Percentiles rank a stretch among this genome's conserved stretches.
Conservation (phyloP, 2,888 invertebrate genomes). For the Volucella inflata region DNA sequence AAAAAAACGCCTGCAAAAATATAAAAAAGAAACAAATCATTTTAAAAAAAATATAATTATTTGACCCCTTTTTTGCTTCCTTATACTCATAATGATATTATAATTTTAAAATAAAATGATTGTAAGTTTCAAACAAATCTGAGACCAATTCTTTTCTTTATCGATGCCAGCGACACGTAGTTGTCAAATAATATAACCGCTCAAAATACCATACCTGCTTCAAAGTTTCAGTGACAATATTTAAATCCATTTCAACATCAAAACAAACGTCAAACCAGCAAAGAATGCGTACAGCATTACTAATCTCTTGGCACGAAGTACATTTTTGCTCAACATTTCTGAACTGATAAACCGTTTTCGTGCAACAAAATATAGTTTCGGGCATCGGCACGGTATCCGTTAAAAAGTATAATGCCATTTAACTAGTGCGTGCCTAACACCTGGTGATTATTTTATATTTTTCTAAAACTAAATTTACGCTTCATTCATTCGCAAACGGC, state of each 20-base stretch:
- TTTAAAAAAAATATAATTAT: no score
- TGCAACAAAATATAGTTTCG: slow-evolving; percentile 18
- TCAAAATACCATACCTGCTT: slow-evolving; percentile 33
- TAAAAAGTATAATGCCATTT: slow-evolving; percentile 17
- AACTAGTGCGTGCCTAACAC: slow-evolving; percentile 33
- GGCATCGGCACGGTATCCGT: slow-evolving; percentile 1
- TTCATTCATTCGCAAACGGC: slow-evolving; percentile 66
- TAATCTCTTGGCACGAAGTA: slow-evolving; percentile 65
- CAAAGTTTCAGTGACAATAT: slow-evolving; percentile 37
- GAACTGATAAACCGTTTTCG: slow-evolving; percentile 48
- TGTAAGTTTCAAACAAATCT: no score
- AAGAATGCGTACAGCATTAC: slow-evolving; percentile 71
- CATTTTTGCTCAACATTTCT: slow-evolving; percentile 48
- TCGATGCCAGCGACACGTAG: slow-evolving; percentile 12
- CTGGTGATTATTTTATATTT: slow-evolving; percentile 2
- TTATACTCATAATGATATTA: no score
- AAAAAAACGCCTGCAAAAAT: no score
- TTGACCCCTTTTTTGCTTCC: no score
- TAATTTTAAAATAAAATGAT: background rate
- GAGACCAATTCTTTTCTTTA: no score
- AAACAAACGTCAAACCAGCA: slow-evolving; percentile 67
- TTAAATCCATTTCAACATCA: slow-evolving; percentile 54
- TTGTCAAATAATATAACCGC: background rate
- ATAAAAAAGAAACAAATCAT: no score
- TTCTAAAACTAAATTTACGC: slow-evolving; percentile 44